Base-by-base conservation (phyloP, 2,888 invertebrate genomes). In the Rhopalosiphum nymphaeae region DNA sequence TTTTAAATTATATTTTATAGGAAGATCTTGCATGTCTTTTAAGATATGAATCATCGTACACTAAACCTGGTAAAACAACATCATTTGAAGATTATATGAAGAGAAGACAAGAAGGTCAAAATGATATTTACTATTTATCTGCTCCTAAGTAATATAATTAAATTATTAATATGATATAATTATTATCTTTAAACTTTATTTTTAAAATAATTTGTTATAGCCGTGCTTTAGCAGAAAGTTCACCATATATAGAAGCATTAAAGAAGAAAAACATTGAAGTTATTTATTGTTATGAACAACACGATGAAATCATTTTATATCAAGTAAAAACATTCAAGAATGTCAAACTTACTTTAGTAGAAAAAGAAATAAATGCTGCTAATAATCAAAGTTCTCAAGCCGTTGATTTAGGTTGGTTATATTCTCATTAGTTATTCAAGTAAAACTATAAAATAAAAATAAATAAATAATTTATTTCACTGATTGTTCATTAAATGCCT, bases 241-340 rank as follows among this genome's bases (percentile, higher is more conserved):
- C 99, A 0, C 99, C 99, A 0, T 99, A 99, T 96, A 98, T 97
- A 95, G 99, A 99, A 96, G 98, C 98, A 26, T 96, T 99, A 36
- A 98, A 98, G 96, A 97, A 98, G 95, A 97, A 97, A 91, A 97
- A 98, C 95, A 97, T 98, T 11, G 99, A 99, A 96, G 99, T 99
- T 0, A 96, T 99, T 29, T 99, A 99, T 96, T 98, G 99, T 95
- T 99, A 98, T 95, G 99, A 99, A 95, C 98, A 98, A n/a, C 99
- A 99, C 95, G 99, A 99, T 96, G 99, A 99, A 96, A 96, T 99
- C 92, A 98, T 99, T 7, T 96, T 99, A 44, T 97, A 99, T 97
- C 99, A 99, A 95, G 96, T 99, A 94, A 97, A 97, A 95, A 97
- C 98, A 95, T 99, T 98, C 96, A 97, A 97, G 95, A 97, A 97